These are phyloP conservation scores for Chunga burmeisteri DNA, from an alignment of 2,113 vertebrate species.

Conservation along the genomic window DNA sequence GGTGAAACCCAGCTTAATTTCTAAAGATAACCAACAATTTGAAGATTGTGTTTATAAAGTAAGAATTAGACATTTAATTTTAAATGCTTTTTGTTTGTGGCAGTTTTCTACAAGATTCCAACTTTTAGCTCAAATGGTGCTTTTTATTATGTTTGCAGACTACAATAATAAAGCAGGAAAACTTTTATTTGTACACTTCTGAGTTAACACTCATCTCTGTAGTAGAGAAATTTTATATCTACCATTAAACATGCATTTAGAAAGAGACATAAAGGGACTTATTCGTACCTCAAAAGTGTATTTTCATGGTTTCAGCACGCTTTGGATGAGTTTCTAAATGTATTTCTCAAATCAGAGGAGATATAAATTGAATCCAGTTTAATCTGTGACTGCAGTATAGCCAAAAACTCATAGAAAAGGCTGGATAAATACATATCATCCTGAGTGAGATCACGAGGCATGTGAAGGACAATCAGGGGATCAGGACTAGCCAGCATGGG, in stretches of 20 bases:
- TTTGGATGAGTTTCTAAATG: conserved; percentile 10
- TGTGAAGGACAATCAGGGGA: too few relatives aligned
- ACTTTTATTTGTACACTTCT: background rate
- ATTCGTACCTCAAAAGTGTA: conserved; percentile 14
- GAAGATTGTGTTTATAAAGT: background rate
- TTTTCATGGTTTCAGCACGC: background rate
- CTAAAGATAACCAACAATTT: background rate
- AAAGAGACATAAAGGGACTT: conserved; percentile 37
- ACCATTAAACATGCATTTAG: conserved; percentile 32
- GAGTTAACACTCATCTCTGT: background rate
- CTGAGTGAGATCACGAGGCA: too few relatives aligned
- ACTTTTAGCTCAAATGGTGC: background rate
- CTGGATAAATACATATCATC: background rate
- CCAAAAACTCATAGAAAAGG: background rate
- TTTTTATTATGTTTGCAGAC: background rate
- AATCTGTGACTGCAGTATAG: conserved; percentile 6
- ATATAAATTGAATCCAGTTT: conserved; percentile 36
- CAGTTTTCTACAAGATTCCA: background rate
- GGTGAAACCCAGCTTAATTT: background rate
- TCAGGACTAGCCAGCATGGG: too few relatives aligned
- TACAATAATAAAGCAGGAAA: background rate
- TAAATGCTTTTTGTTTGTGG: background rate
- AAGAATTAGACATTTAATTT: background rate
- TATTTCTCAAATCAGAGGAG: conserved; percentile 16
- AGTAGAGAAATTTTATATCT: conserved; percentile 21